These are phyloP conservation scores for Diaperis boleti DNA, from an alignment of 2,888 invertebrate species.

Conservation along the genomic window DNA sequence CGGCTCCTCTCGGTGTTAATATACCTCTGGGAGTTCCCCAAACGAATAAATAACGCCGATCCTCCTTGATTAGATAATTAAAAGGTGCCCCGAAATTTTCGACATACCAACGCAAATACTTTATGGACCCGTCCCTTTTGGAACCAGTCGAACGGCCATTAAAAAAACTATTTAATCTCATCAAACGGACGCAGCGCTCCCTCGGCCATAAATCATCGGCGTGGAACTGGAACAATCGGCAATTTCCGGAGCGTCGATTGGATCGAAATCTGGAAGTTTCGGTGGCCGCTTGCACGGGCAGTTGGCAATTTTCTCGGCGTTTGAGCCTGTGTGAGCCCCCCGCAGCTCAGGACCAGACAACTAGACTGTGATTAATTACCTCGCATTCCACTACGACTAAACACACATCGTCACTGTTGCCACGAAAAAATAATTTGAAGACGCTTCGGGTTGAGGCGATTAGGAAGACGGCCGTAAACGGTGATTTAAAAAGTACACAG, in stretches of 20 bases:
- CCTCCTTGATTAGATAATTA: slow-evolving; percentile 40
- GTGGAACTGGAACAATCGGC: neutral
- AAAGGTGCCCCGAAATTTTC: slow-evolving; percentile 37
- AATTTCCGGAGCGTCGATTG: slow-evolving; percentile 4
- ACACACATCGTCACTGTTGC: slow-evolving; percentile 40
- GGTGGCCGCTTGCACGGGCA: slow-evolving; percentile 15
- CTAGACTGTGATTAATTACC: slow-evolving; percentile 61
- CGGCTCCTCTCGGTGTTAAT: slow-evolving; percentile 37
- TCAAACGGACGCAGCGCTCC: slow-evolving; percentile 19
- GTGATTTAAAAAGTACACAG: too few relatives aligned
- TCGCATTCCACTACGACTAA: slow-evolving; percentile 56
- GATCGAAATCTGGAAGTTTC: slow-evolving; percentile 18
- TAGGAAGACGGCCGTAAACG: too few relatives aligned
- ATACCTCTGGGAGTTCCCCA: slow-evolving; percentile 31
- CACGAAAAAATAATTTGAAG: slow-evolving; percentile 24
- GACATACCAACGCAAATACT: slow-evolving; percentile 34
- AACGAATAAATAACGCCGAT: slow-evolving; percentile 37
- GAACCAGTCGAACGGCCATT: slow-evolving; percentile 32
- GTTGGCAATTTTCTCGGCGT: slow-evolving; percentile 38
- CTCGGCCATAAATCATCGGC: slow-evolving; percentile 17
- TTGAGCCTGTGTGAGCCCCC: slow-evolving; percentile 46
- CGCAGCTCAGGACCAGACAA: slow-evolving; percentile 53
- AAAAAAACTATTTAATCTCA: slow-evolving; percentile 37
- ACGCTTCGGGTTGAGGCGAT: too few relatives aligned
- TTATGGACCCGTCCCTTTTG: slow-evolving; percentile 29